These are phyloP conservation scores for Eustalomyia histrio DNA, from an alignment of 2,888 invertebrate species.

Conservation along the genomic window DNA sequence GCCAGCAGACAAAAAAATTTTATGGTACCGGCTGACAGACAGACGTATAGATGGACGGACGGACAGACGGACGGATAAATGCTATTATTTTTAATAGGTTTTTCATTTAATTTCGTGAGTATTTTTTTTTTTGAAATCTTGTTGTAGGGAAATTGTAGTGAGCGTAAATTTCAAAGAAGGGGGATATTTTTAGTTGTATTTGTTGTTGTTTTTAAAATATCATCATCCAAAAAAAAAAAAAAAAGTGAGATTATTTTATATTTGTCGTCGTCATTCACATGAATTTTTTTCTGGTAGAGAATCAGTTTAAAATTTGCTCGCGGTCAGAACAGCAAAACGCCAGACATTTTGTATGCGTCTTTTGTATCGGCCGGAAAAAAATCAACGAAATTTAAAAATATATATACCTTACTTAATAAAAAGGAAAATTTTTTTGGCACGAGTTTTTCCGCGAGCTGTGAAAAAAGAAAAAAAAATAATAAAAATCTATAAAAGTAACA, in stretches of 20 bases:
- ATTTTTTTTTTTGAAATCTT: slow-evolving; percentile 41
- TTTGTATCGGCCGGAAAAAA: slow-evolving; percentile 14
- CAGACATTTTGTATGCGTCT: slow-evolving; percentile 1
- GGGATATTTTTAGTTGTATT: slow-evolving; percentile 34
- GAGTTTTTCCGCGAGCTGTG: slow-evolving; percentile 64
- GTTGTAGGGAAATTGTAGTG: slow-evolving; percentile 40
- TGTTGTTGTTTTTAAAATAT: slow-evolving; percentile 60
- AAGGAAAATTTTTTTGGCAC: slow-evolving; percentile 58
- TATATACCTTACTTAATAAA: slow-evolving; percentile 20
- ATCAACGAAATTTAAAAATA: slow-evolving; percentile 33
- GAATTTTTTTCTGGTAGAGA: slow-evolving; percentile 38
- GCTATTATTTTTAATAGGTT: slow-evolving; percentile 59
- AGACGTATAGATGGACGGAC: slow-evolving; percentile 6
- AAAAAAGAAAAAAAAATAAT: slow-evolving; percentile 23
- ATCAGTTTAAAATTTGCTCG: slow-evolving; percentile 75
- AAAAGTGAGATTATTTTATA: slow-evolving; percentile 50
- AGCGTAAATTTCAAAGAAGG: slow-evolving; percentile 42
- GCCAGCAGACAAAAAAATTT: neutral
- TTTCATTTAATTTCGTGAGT: slow-evolving; percentile 62
- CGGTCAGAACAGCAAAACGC: slow-evolving; percentile 71
- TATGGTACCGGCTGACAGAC: neutral
- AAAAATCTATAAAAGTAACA: neutral
- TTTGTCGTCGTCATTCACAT: slow-evolving; percentile 50
- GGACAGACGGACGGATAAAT: slow-evolving; percentile 18
- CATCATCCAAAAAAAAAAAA: slow-evolving; percentile 65